Percentiles rank a stretch among this genome's conserved stretches.
Evolutionary conservation across 2,888 invertebrate genomes (phyloP).

Genomic region (Ectemnius lituratus): DNA sequence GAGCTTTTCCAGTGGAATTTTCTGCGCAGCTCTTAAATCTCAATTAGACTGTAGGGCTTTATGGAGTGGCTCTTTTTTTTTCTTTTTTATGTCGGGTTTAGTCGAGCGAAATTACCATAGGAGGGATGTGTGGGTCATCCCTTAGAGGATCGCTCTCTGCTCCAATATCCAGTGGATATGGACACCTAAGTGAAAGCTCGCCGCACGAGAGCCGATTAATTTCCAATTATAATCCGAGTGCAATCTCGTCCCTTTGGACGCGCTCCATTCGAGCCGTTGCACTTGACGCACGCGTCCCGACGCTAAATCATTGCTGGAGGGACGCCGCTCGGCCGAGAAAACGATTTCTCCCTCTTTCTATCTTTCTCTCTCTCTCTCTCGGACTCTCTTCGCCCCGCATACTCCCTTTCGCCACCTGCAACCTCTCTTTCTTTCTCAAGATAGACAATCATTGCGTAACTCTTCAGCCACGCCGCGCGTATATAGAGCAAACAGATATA

Average conservation of each 20-base stretch:
- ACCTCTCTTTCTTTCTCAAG: constrained; percentile 6
- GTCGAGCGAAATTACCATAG: too few species aligned
- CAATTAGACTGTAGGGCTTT: too few species aligned
- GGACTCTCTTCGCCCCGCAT: not conserved
- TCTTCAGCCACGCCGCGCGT: not conserved
- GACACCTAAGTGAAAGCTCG: constrained; percentile 16
- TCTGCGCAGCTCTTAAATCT: too few species aligned
- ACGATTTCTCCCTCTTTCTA: constrained; percentile 10
- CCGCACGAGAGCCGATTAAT: constrained; percentile 45
- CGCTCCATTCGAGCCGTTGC: constrained; percentile 54
- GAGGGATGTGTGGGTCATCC: not conserved
- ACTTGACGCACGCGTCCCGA: constrained; percentile 50
- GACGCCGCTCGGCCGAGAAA: constrained; percentile 19
- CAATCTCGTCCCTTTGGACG: constrained; percentile 47
- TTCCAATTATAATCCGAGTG: constrained; percentile 49
- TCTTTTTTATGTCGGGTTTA: too few species aligned
- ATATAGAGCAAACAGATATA: constrained; percentile 16
- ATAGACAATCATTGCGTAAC: constrained; percentile 21
- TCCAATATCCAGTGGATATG: constrained; percentile 14
- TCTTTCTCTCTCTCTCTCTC: constrained; percentile 3
- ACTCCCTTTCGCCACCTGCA: not conserved
- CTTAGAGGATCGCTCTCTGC: constrained; percentile 9
- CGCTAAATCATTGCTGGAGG: constrained; percentile 25
- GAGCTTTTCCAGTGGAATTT: too few species aligned
- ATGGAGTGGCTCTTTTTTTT: too few species aligned